These are phyloP conservation scores for Blomia tropicalis DNA, from an alignment of 2,888 invertebrate genomes.

Conservation along the genomic window DNA sequence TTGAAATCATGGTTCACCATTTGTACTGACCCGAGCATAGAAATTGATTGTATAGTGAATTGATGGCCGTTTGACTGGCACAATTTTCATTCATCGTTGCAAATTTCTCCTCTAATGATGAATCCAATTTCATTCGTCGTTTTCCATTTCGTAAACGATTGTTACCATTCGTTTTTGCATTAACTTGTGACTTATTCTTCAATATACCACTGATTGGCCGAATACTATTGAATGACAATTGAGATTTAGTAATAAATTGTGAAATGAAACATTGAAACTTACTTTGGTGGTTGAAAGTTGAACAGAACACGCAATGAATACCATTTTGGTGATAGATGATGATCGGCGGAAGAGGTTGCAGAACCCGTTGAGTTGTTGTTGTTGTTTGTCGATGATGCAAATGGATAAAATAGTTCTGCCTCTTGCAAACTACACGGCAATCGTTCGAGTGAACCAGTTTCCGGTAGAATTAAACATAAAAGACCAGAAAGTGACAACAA, in stretches of 20 bases:
- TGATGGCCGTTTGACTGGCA: neutral
- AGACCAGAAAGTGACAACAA: neutral
- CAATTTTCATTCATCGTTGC: neutral
- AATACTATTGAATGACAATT: neutral
- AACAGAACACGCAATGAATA: neutral
- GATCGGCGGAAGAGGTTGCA: neutral
- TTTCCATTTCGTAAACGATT: neutral
- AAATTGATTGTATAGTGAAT: constrained; percentile 10
- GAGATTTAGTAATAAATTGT: too few relatives aligned
- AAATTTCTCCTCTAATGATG: neutral
- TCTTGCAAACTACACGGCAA: neutral
- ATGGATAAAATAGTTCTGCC: neutral
- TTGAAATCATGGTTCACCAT: neutral
- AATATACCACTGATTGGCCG: constrained; percentile 8
- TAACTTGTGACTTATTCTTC: constrained; percentile 5
- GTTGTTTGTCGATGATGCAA: neutral
- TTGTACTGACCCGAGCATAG: neutral
- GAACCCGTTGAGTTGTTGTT: too few relatives aligned
- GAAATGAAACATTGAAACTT: neutral
- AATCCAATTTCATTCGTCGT: neutral
- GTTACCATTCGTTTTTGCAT: neutral
- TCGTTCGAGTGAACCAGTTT: neutral
- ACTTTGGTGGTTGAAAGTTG: constrained; percentile 13
- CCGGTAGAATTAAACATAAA: neutral
- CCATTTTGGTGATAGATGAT: neutral